A percentile compares a stretch with the other conserved stretches of the same genome.
phyloP scores from a whole-genome alignment of 2,888 invertebrate species.

The Belgica antarctica region DNA sequence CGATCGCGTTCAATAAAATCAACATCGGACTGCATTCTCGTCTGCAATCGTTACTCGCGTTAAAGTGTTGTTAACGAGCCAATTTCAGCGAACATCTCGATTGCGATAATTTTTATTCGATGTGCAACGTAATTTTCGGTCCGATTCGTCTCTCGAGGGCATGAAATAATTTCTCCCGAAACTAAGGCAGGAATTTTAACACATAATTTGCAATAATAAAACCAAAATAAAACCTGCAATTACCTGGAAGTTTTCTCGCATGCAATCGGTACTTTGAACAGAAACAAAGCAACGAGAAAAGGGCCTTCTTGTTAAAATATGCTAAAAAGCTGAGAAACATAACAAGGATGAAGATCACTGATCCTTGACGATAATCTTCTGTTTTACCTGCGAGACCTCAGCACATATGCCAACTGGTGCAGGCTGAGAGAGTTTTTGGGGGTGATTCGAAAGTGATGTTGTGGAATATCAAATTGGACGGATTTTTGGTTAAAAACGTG shows the following conservation, averaged over 20 bases:
- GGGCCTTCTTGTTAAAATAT: constrained; percentile 17
- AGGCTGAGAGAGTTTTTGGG: too few relatives aligned
- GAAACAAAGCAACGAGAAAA: neutral
- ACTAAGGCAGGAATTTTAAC: too few relatives aligned
- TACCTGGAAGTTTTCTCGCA: constrained; percentile 26
- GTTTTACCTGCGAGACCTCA: neutral
- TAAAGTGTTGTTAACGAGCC: neutral
- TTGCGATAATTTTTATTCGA: constrained; percentile 1
- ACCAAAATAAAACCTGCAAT: constrained; percentile 28
- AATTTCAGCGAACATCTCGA: neutral
- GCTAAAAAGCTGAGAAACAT: neutral
- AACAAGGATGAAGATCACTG: neutral
- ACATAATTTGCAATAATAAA: constrained; percentile 36
- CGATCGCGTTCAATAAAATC: neutral
- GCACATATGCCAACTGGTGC: too few relatives aligned
- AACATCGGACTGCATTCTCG: neutral
- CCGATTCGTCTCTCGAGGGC: neutral
- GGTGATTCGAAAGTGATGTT: too few relatives aligned
- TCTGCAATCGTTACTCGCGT: neutral
- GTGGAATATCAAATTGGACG: too few relatives aligned
- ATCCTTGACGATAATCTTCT: neutral
- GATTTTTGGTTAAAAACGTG: too few relatives aligned
- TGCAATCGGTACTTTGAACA: neutral
- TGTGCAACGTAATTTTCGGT: neutral
- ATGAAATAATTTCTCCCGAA: neutral